Percentiles rank a stretch among this genome's conserved stretches.
phyloP scores from a whole-genome alignment of 2,888 invertebrate genomes.

The Agelastica alni region DNA sequence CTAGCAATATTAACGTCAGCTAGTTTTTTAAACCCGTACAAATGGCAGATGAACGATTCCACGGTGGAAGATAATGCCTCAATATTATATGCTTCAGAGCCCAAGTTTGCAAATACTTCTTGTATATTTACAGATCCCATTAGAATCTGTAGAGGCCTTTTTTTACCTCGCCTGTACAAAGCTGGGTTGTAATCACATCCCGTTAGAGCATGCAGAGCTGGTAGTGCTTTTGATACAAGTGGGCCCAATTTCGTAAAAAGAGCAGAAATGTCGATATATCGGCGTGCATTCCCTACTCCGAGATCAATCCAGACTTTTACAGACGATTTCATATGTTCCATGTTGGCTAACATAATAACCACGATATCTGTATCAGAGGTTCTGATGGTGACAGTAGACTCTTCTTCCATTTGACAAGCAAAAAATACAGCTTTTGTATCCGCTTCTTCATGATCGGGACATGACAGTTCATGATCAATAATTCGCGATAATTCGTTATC shows the following conservation, averaged over 20 bases:
- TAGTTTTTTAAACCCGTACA: conserved; percentile 37
- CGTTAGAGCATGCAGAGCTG: conserved; percentile 29
- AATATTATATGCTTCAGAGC: neutral
- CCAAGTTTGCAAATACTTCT: too few species aligned
- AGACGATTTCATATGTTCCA: conserved; percentile 29
- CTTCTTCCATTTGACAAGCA: conserved; percentile 20
- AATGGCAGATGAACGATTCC: conserved; percentile 30
- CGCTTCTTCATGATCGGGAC: conserved; percentile 36
- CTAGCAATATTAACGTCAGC: conserved; percentile 35
- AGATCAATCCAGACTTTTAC: conserved; percentile 34
- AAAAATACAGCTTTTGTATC: conserved; percentile 30
- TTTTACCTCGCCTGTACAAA: conserved; percentile 27
- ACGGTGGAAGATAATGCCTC: conserved; percentile 1
- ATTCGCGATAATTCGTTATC: neutral
- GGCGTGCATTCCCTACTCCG: conserved; percentile 27
- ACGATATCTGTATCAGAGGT: conserved; percentile 40
- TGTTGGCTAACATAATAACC: conserved; percentile 36
- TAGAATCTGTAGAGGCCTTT: conserved; percentile 12
- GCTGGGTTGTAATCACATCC: conserved; percentile 35
- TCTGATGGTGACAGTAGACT: conserved; percentile 30
- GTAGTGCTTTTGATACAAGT: conserved; percentile 25
- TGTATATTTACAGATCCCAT: too few species aligned
- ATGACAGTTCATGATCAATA: conserved; percentile 30
- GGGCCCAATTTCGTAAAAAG: conserved; percentile 33
- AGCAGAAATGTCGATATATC: conserved; percentile 34